phyloP scores from a whole-genome alignment of 2,797 vertebrate species.

The Lerista edwardsae region DNA sequence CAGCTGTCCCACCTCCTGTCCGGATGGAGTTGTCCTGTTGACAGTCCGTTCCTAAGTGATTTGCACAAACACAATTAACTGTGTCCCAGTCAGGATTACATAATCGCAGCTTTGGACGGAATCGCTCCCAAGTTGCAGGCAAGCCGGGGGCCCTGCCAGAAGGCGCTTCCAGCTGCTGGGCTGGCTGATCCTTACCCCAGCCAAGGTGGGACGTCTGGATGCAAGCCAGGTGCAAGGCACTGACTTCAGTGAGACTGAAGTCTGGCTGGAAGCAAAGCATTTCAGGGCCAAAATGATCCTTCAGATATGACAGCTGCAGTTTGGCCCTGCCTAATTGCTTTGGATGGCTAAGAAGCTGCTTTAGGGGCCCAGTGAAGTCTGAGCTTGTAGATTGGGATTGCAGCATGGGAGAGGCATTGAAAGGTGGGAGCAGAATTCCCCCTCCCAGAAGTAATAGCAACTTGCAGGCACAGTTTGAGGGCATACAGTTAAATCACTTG shows the following conservation, averaged over 20 bases:
- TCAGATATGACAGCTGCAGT: too few species aligned
- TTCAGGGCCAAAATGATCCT: neutral
- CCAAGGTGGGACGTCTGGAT: neutral
- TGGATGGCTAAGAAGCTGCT: too few species aligned
- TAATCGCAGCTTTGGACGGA: neutral
- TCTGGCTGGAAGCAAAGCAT: neutral
- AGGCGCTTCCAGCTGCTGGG: slow-evolving; percentile 9
- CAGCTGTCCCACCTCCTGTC: neutral
- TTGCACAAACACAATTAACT: slow-evolving; percentile 19
- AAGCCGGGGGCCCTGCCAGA: neutral
- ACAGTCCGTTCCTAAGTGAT: slow-evolving; percentile 10
- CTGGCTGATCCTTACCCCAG: neutral
- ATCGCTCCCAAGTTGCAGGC: neutral
- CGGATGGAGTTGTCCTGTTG: neutral
- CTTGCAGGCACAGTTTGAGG: too few species aligned
- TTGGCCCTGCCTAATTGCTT: too few species aligned
- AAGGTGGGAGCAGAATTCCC: too few species aligned
- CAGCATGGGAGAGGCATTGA: too few species aligned
- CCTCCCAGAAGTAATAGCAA: too few species aligned
- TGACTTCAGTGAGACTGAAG: neutral
- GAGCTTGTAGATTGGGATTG: too few species aligned
- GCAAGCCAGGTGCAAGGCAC: neutral
- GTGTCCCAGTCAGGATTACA: slow-evolving; percentile 10
- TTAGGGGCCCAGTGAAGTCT: too few species aligned
- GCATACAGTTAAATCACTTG: too few species aligned